Evolutionary conservation across 2,113 vertebrate genomes (phyloP).

Genomic region (Hippopotamus amphibius): DNA sequence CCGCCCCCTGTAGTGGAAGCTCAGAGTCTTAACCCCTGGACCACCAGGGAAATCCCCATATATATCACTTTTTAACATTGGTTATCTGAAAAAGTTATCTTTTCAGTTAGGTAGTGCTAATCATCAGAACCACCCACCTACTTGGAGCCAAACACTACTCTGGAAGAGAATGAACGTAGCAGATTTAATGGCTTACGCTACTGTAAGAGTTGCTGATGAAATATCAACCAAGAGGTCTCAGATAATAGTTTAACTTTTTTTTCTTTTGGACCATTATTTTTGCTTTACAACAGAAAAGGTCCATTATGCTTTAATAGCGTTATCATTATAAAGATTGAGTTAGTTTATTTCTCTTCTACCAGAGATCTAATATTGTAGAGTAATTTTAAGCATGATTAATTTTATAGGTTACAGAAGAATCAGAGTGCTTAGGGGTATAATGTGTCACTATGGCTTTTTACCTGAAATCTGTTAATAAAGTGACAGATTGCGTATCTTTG

Average conservation of each 20-base stretch:
- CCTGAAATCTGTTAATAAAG: background rate
- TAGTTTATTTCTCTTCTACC: slow-evolving; percentile 1
- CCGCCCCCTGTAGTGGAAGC: too few relatives aligned
- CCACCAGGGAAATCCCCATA: too few relatives aligned
- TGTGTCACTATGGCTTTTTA: background rate
- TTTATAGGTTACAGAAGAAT: slow-evolving; percentile 18
- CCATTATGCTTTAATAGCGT: background rate
- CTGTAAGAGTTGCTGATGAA: background rate
- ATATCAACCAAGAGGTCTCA: background rate
- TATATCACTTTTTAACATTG: background rate
- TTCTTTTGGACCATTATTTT: background rate
- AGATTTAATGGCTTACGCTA: background rate
- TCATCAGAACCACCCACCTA: background rate
- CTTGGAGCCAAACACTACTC: background rate
- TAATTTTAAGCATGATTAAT: slow-evolving; percentile 22
- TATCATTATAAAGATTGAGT: background rate
- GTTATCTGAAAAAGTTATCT: background rate
- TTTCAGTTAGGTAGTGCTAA: background rate
- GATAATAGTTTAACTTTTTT: background rate
- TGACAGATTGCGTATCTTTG: background rate
- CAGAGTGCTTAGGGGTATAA: background rate
- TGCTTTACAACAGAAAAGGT: background rate
- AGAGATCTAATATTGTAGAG: background rate
- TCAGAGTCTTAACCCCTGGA: too few relatives aligned
- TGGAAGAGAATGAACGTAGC: background rate